Evolutionary conservation across 2,113 vertebrate genomes (phyloP).

Genomic region (Microtus richardsoni): DNA sequence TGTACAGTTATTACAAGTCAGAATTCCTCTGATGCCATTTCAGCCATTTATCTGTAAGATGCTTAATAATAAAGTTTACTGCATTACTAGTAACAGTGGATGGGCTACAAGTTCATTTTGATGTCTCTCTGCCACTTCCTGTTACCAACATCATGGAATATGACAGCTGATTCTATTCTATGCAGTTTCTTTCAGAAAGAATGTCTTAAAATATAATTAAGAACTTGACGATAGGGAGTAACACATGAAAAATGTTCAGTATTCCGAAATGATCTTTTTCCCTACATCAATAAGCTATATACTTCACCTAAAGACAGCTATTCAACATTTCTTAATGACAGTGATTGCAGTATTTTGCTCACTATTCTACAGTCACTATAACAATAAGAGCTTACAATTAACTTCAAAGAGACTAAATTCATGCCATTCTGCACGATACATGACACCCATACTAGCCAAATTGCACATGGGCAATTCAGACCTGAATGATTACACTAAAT

Average conservation of each 20-base stretch:
- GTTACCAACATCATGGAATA: not conserved
- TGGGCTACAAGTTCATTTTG: not conserved
- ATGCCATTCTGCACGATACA: not conserved
- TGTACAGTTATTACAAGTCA: not conserved
- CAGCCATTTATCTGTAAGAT: not conserved
- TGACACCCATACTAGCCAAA: constrained; percentile 10
- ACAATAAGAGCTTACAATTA: constrained; percentile 64
- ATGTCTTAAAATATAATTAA: constrained; percentile 64
- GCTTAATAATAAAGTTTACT: not conserved
- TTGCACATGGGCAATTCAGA: constrained; percentile 51
- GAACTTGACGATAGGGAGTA: constrained; percentile 30
- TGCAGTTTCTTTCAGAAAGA: not conserved
- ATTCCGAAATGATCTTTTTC: constrained; percentile 42
- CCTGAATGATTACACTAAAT: constrained; percentile 39
- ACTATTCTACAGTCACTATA: constrained; percentile 1
- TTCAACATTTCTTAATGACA: constrained; percentile 67
- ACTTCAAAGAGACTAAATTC: constrained; percentile 66
- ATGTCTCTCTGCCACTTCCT: not conserved
- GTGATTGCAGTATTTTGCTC: constrained; percentile 65
- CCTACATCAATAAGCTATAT: constrained; percentile 50
- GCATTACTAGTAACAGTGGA: not conserved
- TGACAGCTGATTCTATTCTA: not conserved
- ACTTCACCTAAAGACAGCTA: constrained; percentile 45
- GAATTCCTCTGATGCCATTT: not conserved
- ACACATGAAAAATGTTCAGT: constrained; percentile 5